Base-by-base conservation (phyloP, 2,888 invertebrate species). In the Orthosia cruda region DNA sequence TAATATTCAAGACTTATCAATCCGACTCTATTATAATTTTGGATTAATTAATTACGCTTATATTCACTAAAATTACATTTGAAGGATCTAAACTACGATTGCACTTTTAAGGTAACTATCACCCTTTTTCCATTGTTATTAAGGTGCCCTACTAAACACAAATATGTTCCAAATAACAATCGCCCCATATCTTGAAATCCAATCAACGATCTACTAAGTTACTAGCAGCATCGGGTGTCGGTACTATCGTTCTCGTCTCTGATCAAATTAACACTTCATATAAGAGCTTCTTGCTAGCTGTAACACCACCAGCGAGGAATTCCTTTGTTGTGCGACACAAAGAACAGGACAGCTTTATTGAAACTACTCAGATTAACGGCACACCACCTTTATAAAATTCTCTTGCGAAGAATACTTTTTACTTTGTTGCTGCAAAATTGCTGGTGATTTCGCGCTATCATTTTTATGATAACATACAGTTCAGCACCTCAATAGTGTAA, bases 301-400 rank as follows among this genome's bases (percentile, higher is more conserved):
- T 77, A 71, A 76, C 65, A 71, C 65, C 72, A 63, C 54, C 71
- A 77, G 77, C 71, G 59, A 61, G 68, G 75, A 80, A 85, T 86
- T 85, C 87, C 86, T 86, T 90, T 90, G 89, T 88, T 59, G 63
- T 40, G 64, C 77, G 73, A 80, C 74, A 89, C 89, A 89, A 89
- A 85, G 88, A 85, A 87, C 76, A 72, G 81, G 82, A 79, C 78
- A 77, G 81, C 80, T 84, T 76, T 88, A 88, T 88, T 88, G 87
- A 87, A 88, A 84, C 81, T 86, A 62, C 73, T 80, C 54, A 79
- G 73, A 86, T 83, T 79, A 81, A 81, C 66, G 62, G 52, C 52
- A 20, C 58, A 23, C 50, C 62, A 59, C 68, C 62, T 78, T 73
- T 74, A 68, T 76, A 72, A 52, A 54, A 83, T 77, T 81, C 77